These are phyloP conservation scores for Drymodes brunneopygia DNA, from an alignment of 2,113 vertebrate species.

Conservation along the genomic window DNA sequence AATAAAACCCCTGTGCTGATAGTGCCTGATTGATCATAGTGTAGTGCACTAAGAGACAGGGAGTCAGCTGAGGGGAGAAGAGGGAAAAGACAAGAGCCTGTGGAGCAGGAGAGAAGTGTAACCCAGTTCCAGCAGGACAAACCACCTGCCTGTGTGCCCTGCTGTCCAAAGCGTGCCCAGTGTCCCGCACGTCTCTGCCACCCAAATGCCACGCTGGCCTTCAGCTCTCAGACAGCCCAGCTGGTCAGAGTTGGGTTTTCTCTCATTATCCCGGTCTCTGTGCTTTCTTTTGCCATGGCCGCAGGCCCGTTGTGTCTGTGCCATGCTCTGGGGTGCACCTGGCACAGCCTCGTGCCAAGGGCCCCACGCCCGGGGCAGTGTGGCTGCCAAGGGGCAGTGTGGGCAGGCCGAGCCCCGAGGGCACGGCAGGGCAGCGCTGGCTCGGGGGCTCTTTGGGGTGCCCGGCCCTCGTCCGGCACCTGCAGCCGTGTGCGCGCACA, in stretches of 20 bases:
- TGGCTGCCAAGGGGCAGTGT: not conserved
- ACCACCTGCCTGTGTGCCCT: not conserved
- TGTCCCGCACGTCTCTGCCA: not conserved
- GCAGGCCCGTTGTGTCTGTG: rapidly evolving
- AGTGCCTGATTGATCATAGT: not conserved
- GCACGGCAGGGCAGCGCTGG: rapidly evolving
- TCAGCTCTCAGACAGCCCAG: not conserved
- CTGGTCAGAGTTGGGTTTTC: rapidly evolving
- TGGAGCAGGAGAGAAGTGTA: not conserved
- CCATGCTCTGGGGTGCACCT: rapidly evolving
- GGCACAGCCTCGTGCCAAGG: not conserved
- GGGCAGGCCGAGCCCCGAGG: not conserved
- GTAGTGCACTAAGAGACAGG: not conserved
- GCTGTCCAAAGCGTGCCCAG: not conserved
- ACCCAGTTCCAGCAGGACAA: not conserved
- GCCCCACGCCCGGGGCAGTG: not conserved
- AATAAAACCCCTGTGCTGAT: not conserved
- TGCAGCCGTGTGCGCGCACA: not conserved
- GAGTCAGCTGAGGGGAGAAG: not conserved
- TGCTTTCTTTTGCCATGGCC: rapidly evolving
- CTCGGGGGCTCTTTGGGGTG: not conserved
- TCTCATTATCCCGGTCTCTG: rapidly evolving
- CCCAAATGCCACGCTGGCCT: not conserved
- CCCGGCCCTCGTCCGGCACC: not conserved
- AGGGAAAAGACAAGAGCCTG: not conserved